Conservation (phyloP, 1,140 invertebrate species). For the Drosophila neocordata region DNA sequence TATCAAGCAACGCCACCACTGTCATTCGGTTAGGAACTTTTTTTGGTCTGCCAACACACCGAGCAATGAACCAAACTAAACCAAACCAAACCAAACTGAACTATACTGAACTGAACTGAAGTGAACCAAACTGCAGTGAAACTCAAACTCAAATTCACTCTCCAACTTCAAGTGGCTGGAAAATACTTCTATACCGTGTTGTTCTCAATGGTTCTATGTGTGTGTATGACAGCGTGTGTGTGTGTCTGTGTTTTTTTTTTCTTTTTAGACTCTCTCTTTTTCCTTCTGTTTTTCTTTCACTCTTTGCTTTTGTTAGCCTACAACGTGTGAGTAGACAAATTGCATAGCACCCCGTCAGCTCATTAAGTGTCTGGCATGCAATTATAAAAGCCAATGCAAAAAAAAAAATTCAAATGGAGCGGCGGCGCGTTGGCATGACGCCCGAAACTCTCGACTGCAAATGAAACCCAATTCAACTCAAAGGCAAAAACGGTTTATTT, state of each 20-base stretch:
- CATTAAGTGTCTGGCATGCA: conserved; percentile 71
- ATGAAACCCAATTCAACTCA: conserved; percentile 59
- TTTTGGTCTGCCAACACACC: conserved; percentile 1
- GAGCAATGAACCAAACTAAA: background rate
- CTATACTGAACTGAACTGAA: conserved; percentile 17
- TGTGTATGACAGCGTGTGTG: conserved; percentile 9
- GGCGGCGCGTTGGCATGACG: conserved; percentile 56
- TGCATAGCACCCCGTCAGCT: conserved; percentile 71
- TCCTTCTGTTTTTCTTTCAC: conserved; percentile 17
- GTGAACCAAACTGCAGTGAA: conserved; percentile 30
- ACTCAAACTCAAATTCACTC: conserved; percentile 16
- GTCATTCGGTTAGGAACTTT: background rate
- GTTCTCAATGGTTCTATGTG: background rate
- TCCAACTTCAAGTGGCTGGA: conserved; percentile 68
- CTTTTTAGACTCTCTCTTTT: background rate
- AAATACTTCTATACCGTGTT: conserved; percentile 53
- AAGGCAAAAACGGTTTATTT: conserved; percentile 75
- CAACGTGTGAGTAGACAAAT: conserved; percentile 48
- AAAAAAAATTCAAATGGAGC: conserved; percentile 40
- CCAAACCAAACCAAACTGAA: conserved; percentile 31
- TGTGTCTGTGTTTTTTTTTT: background rate
- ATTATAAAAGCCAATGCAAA: conserved; percentile 76
- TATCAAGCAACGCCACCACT: too few relatives aligned
- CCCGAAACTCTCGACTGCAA: conserved; percentile 46
- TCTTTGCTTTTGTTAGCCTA: conserved; percentile 31